A percentile compares a stretch with the other conserved stretches of the same genome.
Evolutionary conservation across 2,113 vertebrate species (phyloP).

Genomic region (Carlito syrichta): DNA sequence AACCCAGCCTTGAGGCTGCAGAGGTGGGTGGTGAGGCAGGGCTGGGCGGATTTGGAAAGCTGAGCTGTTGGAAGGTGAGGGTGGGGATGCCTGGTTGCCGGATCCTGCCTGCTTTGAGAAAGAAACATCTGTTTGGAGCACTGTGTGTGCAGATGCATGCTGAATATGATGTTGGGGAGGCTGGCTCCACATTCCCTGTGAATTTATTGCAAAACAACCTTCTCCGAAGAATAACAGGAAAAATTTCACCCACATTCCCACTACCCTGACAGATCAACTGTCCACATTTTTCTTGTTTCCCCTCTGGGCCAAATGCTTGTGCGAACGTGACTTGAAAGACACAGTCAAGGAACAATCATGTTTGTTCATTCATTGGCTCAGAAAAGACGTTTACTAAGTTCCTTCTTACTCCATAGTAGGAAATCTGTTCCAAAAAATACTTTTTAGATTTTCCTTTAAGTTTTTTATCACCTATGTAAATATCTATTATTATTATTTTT

Average conservation of each 20-base stretch:
- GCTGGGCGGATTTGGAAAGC: background rate
- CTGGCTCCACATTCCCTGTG: background rate
- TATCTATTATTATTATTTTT: too few relatives aligned
- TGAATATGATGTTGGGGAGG: background rate
- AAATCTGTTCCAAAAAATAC: accelerated
- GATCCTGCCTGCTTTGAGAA: background rate
- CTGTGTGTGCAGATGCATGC: accelerated
- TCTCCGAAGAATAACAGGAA: background rate
- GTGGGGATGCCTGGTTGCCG: accelerated
- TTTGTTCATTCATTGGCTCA: background rate
- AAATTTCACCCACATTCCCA: background rate
- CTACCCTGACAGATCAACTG: too few relatives aligned
- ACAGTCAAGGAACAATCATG: too few relatives aligned
- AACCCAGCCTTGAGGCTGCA: background rate
- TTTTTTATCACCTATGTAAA: background rate
- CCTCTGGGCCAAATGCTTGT: background rate
- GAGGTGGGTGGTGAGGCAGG: too few relatives aligned
- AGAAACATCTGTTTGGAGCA: background rate
- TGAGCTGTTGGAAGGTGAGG: background rate
- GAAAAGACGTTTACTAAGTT: background rate
- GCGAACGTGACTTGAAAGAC: background rate
- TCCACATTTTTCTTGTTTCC: background rate
- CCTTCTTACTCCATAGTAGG: background rate
- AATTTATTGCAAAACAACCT: background rate
- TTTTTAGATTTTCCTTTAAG: background rate